Conservation (phyloP, 2,888 invertebrate genomes). For the Bombylius major region DNA sequence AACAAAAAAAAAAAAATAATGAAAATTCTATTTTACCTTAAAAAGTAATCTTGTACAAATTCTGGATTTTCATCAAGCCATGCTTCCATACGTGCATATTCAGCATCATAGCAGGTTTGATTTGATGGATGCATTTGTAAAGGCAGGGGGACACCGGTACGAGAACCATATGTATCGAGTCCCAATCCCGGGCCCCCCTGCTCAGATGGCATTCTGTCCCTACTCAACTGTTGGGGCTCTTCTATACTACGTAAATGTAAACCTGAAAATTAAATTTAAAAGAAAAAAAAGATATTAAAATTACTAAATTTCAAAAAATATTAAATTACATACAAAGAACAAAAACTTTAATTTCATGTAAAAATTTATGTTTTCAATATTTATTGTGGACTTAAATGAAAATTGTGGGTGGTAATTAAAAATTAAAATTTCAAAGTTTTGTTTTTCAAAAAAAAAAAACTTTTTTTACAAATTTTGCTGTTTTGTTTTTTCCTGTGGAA, state of each 20-base stretch:
- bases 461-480: too few species aligned
- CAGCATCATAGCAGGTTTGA: constrained; percentile 57
- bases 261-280: constrained; percentile 45
- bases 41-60: constrained; percentile 89
- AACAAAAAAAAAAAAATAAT: background rate
- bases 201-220: constrained; percentile 45
- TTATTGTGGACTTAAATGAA: too few species aligned
- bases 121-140: constrained; percentile 25
- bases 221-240: constrained; percentile 48
- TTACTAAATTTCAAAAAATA: too few species aligned
- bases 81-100: constrained; percentile 81
- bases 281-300: constrained; percentile 29
- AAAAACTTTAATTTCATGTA: too few species aligned
- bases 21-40: constrained; percentile 46
- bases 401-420: too few species aligned
- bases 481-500: too few species aligned
- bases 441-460: too few species aligned
- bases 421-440: too few species aligned
- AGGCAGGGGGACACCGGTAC: constrained; percentile 39
- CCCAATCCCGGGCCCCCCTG: constrained; percentile 51
- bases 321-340: too few species aligned
- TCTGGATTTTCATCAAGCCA: constrained; percentile 96
- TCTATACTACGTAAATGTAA: constrained; percentile 76
- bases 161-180: constrained; percentile 44
- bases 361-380: too few species aligned